Conservation (phyloP, 2,888 invertebrate species). For the Tetranychus piercei region DNA sequence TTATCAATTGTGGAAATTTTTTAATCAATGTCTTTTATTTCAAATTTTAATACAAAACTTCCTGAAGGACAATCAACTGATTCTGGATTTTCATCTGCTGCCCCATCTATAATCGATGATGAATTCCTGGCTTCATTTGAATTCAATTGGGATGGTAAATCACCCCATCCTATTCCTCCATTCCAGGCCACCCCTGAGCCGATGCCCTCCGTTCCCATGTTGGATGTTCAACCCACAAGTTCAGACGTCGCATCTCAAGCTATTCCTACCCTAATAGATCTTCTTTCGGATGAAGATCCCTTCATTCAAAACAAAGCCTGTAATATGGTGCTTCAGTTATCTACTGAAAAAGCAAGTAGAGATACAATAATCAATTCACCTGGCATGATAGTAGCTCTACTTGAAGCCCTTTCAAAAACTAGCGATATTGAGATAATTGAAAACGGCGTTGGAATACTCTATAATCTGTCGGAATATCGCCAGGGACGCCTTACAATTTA, state of each 20-base stretch:
- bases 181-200: too few relatives aligned
- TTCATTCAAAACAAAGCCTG: conserved; percentile 94
- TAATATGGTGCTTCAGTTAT: conserved; percentile 96
- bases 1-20: not conserved
- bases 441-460: conserved; percentile 75
- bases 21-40: not conserved
- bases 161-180: too few relatives aligned
- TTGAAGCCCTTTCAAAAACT: conserved; percentile 70
- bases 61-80: not conserved
- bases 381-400: conserved; percentile 69
- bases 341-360: conserved; percentile 83
- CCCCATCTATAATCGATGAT: not conserved
- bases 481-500: conserved; percentile 94
- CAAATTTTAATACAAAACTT: not conserved
- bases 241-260: conserved; percentile 27
- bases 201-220: not conserved
- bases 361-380: conserved; percentile 92
- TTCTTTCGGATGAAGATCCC: conserved; percentile 84
- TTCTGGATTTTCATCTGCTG: not conserved
- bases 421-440: conserved; percentile 89
- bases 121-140: not conserved
- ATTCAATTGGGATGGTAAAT: too few relatives aligned
- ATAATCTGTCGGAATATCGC: conserved; percentile 91
- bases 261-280: conserved; percentile 83
- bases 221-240: conserved; percentile 20